phyloP scores from a whole-genome alignment of 2,797 vertebrate species.

The Sebastes matsubarae region DNA sequence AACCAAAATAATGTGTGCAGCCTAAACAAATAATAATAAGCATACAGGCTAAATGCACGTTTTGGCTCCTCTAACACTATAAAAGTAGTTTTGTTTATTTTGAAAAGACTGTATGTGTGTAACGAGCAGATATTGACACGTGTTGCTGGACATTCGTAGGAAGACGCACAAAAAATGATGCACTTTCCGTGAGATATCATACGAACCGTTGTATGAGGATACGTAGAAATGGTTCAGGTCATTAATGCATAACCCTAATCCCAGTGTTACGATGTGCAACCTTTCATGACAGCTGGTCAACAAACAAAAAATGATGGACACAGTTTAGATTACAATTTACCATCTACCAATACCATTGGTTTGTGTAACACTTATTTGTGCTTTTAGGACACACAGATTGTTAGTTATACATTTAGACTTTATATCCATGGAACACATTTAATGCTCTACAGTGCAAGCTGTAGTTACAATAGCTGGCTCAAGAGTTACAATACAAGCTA shows the following conservation, averaged over 20 bases:
- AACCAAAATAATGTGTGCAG: no score
- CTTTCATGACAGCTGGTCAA: background rate
- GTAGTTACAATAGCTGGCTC: background rate
- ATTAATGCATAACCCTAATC: background rate
- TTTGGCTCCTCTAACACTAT: no score
- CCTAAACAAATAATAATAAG: no score
- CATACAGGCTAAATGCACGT: fast-evolving
- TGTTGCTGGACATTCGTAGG: no score
- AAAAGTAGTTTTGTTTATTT: no score
- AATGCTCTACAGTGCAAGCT: background rate
- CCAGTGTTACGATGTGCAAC: background rate
- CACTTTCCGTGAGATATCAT: no score
- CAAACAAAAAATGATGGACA: background rate
- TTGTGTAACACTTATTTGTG: background rate
- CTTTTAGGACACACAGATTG: background rate
- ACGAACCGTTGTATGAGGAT: no score
- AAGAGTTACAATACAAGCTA: background rate
- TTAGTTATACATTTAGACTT: background rate
- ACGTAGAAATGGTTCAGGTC: background rate
- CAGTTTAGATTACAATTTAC: background rate
- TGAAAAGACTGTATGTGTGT: no score
- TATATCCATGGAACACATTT: background rate
- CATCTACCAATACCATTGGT: background rate
- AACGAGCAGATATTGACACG: no score
- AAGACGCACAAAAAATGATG: no score